Percentiles rank a stretch among this genome's conserved stretches.
Conservation (phyloP, 2,113 vertebrate genomes). For the Rhinopithecus roxellana region DNA sequence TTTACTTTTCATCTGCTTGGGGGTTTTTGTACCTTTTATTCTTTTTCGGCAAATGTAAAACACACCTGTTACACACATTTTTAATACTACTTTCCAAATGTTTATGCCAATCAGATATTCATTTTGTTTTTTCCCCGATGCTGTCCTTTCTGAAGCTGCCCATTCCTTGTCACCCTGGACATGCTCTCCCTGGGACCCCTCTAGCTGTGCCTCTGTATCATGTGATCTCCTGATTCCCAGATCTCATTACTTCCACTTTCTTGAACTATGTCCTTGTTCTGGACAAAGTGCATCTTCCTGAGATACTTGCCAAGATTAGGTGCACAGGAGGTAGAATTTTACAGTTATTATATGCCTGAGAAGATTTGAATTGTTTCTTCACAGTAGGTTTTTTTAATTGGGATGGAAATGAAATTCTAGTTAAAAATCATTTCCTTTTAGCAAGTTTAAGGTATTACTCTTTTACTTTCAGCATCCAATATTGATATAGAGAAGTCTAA, state of each 20-base stretch:
- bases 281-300: neutral
- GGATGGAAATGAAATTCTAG: neutral
- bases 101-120: neutral
- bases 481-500: neutral
- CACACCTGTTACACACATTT: neutral
- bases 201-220: neutral
- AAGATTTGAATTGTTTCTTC: neutral
- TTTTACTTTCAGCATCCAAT: neutral
- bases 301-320: neutral
- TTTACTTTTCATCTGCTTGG: neutral
- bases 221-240: neutral
- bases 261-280: neutral
- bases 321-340: neutral
- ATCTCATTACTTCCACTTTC: neutral
- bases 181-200: neutral
- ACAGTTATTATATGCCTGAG: neutral
- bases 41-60: neutral
- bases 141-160: neutral
- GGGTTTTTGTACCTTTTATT: neutral
- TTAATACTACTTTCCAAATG: neutral
- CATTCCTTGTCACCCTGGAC: neutral
- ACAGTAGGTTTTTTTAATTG: neutral
- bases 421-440: neutral
- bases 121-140: neutral
- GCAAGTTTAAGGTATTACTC: neutral